Percentiles rank a stretch among this genome's conserved stretches.
These are phyloP conservation scores for Egretta garzetta DNA, from an alignment of 2,113 vertebrate genomes.

Conservation along the genomic window DNA sequence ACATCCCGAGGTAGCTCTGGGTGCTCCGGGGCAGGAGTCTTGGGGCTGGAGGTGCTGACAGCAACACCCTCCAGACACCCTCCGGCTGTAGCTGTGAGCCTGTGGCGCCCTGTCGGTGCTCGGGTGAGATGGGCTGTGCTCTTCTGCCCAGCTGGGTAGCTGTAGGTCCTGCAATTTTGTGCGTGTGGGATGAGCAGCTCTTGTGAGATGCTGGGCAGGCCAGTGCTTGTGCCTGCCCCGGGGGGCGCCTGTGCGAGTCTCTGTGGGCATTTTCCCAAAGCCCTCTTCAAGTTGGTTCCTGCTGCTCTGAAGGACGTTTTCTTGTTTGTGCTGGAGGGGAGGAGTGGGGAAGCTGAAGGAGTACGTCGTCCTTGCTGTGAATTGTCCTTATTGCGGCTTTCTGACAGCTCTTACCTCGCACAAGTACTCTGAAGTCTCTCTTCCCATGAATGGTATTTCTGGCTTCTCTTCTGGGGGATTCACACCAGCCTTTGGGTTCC, in stretches of 20 bases:
- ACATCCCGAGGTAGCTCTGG: neutral
- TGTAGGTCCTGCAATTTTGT: fast-evolving
- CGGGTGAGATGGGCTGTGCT: fast-evolving
- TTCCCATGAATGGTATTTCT: neutral
- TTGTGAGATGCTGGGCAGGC: neutral
- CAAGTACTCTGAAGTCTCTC: neutral
- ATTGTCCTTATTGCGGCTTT: neutral
- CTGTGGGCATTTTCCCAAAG: neutral
- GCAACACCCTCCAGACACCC: neutral
- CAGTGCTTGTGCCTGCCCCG: fast-evolving
- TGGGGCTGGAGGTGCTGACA: neutral
- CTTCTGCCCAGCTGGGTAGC: neutral
- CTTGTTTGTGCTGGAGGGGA: neutral
- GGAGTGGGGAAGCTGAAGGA: neutral
- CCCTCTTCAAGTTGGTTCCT: neutral
- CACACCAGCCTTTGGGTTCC: neutral
- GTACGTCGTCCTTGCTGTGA: neutral
- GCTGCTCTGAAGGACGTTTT: neutral
- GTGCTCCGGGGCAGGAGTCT: neutral
- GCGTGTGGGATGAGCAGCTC: fast-evolving
- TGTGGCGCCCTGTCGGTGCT: neutral
- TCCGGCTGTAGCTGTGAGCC: neutral
- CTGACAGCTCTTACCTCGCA: neutral
- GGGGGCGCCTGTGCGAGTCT: fast-evolving
- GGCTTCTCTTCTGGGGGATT: neutral